These are phyloP conservation scores for Unio pictorum DNA, from an alignment of 2,888 invertebrate genomes.

Conservation along the genomic window DNA sequence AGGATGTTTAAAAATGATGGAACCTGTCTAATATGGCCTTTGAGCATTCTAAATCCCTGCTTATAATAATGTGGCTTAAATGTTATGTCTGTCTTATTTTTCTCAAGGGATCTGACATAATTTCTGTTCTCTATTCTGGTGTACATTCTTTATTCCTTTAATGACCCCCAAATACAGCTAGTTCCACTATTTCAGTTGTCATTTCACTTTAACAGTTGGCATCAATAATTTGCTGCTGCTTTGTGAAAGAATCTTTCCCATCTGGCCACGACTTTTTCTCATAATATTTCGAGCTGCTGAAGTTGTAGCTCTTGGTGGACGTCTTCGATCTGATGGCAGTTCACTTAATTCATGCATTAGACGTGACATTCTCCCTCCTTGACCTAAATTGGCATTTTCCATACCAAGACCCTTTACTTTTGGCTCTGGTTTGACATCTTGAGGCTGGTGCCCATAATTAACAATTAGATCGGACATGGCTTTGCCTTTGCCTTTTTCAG, in stretches of 20 bases:
- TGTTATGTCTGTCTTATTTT: too few relatives aligned
- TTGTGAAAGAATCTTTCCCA: conserved; percentile 51
- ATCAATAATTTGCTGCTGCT: conserved; percentile 3
- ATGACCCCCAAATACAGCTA: too few relatives aligned
- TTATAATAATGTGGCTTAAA: too few relatives aligned
- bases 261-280: conserved; percentile 48
- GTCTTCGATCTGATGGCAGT: conserved; percentile 42
- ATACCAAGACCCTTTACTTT: conserved; percentile 49
- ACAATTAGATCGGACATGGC: conserved; percentile 51
- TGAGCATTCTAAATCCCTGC: too few relatives aligned
- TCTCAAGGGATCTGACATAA: too few relatives aligned
- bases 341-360: conserved; percentile 56
- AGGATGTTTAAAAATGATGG: too few relatives aligned
- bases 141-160: too few relatives aligned
- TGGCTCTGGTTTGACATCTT: conserved; percentile 42
- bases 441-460: conserved; percentile 49
- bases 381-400: conserved; percentile 52
- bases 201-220: too few relatives aligned
- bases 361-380: conserved; percentile 58
- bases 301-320: conserved; percentile 47
- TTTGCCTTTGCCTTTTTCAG: conserved; percentile 53
- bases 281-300: conserved; percentile 48
- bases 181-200: too few relatives aligned
- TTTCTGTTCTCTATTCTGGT: too few relatives aligned
- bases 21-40: too few relatives aligned